Conservation (phyloP, 2,888 invertebrate genomes). For the Blomia tropicalis region DNA sequence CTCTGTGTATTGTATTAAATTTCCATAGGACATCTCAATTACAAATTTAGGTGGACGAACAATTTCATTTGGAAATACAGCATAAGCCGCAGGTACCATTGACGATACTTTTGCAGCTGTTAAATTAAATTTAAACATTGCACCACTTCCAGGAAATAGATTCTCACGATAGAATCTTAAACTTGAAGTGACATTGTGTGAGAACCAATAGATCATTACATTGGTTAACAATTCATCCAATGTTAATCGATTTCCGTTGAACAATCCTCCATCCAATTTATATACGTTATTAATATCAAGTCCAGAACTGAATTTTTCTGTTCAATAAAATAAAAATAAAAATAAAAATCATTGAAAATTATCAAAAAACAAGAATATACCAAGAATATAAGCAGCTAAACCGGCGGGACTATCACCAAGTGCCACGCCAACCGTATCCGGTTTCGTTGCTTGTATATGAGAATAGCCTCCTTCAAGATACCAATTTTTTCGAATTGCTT, state of each 20-base stretch:
- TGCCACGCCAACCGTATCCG: constrained; percentile 59
- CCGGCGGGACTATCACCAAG: constrained; percentile 63
- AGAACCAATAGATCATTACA: constrained; percentile 64
- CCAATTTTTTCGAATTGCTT: background rate
- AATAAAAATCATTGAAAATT: too few relatives aligned
- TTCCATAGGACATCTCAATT: constrained; percentile 45
- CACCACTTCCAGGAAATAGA: constrained; percentile 25
- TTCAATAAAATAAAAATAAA: too few relatives aligned
- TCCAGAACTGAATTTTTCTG: constrained; percentile 69
- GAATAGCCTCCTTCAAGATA: constrained; percentile 41
- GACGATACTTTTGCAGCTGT: constrained; percentile 34
- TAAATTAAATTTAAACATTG: background rate
- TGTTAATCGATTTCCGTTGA: constrained; percentile 45
- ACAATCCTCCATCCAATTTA: constrained; percentile 49
- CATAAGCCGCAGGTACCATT: constrained; percentile 54
- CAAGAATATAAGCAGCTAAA: constrained; percentile 70
- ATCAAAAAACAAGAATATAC: too few relatives aligned
- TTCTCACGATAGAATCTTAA: constrained; percentile 55
- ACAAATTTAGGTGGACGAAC: constrained; percentile 45
- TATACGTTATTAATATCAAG: constrained; percentile 43
- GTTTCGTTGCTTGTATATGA: constrained; percentile 70
- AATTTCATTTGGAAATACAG: constrained; percentile 55
- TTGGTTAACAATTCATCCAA: constrained; percentile 58
- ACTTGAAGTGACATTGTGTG: constrained; percentile 54
- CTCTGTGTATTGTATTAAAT: constrained; percentile 52